Evolutionary conservation across 2,888 invertebrate genomes (phyloP), one percentile per base, ranked within the genome.

Genomic region (Nowickia ferox): DNA sequence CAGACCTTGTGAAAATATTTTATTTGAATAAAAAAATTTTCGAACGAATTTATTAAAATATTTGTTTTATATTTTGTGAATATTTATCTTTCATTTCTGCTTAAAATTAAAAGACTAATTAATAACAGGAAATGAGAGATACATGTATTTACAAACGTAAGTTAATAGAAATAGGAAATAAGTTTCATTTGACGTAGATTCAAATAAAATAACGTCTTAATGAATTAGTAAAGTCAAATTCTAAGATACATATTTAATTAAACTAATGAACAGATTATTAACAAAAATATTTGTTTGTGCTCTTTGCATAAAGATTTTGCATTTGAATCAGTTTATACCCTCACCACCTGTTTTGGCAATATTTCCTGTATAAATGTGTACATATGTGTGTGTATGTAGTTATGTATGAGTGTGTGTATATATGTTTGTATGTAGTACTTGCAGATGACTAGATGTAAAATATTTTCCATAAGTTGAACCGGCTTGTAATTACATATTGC

Each of bases 391-490:
- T 4, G n/a, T n/a, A n/a, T n/a, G n/a, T n/a, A n/a, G n/a, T n/a
- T n/a, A 30, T 30, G 6, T 30, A 6, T 30, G 30, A 1, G 2
- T 30, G 5, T 13, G 17, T 8, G 0, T 17, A 8, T 9, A 8
- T 17, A 30, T 6, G 0, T 30, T 6, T 30, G 30, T 30, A 30
- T 1, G 1, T 22, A 22, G 30, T 30, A 19, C n/a, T 38, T 53
- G 61, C 44, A 63, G 69, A 53, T n/a, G 30, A 51, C 11, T n/a
- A 68, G 30, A 30, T 30, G 17, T 11, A 42, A 51, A 61, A 53
- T 46, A n/a, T 30, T 59, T 68, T 30, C 8, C 40, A 55, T 46
- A 46, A 65, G 19, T 30, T 51, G 13, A 48, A 44, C 51, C 61
- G 42, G 59, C 57, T 68, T 22, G 13, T 51, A 38, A 38, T 30